A percentile compares a stretch with the other conserved stretches of the same genome.
These are phyloP conservation scores for Meliscaeva auricollis DNA, from an alignment of 2,888 invertebrate genomes.

Conservation along the genomic window DNA sequence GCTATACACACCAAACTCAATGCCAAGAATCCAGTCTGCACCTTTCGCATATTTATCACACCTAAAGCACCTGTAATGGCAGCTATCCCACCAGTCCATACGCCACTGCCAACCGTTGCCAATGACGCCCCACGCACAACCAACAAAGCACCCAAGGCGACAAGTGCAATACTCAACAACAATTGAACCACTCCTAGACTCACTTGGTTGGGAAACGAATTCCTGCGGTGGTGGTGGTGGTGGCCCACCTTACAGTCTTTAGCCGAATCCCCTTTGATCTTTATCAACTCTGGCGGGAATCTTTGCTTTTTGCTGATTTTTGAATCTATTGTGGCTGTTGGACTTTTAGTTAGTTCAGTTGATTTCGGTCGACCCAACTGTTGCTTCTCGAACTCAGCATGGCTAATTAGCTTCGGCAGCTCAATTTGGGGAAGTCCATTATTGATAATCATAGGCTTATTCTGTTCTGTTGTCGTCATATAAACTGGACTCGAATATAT, in stretches of 20 bases:
- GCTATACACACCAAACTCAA: slow-evolving; percentile 83
- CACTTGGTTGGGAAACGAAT: slow-evolving; percentile 81
- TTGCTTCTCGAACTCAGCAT: slow-evolving; percentile 81
- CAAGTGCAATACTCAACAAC: slow-evolving; percentile 81
- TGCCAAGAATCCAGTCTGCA: slow-evolving; percentile 83
- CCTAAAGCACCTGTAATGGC: slow-evolving; percentile 83
- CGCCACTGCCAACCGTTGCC: slow-evolving; percentile 82
- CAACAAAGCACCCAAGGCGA: slow-evolving; percentile 82
- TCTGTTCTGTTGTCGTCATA: slow-evolving; percentile 78
- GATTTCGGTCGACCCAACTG: slow-evolving; percentile 80
- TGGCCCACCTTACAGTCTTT: slow-evolving; percentile 78
- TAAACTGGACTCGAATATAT: slow-evolving; percentile 84
- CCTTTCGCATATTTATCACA: slow-evolving; percentile 83
- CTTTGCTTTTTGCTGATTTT: slow-evolving; percentile 82
- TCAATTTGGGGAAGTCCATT: slow-evolving; percentile 69
- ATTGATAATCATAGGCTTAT: slow-evolving; percentile 58
- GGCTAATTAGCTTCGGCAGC: slow-evolving; percentile 80
- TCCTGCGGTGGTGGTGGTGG: slow-evolving; percentile 77
- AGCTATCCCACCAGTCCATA: slow-evolving; percentile 83
- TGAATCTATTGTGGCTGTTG: slow-evolving; percentile 80
- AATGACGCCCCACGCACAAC: slow-evolving; percentile 82
- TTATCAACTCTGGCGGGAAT: slow-evolving; percentile 82
- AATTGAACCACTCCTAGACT: slow-evolving; percentile 82
- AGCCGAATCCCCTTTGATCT: slow-evolving; percentile 80
- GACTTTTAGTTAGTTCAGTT: slow-evolving; percentile 64